Conservation (phyloP, 2,888 invertebrate species). For the Oscheius sp. region DNA sequence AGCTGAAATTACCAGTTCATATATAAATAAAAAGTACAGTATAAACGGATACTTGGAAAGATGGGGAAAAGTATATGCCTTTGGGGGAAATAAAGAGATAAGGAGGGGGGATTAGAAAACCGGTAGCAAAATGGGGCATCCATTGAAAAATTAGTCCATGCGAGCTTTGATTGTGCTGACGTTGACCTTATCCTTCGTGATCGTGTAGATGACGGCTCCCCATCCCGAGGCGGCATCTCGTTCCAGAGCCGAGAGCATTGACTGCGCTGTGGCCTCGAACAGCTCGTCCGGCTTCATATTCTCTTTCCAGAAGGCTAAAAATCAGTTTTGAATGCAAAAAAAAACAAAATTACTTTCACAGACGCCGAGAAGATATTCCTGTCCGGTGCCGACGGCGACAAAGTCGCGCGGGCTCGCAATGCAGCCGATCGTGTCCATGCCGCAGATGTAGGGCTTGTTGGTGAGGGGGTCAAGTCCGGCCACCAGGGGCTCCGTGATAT, state of each 20-base stretch:
- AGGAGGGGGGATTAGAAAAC: slow-evolving; percentile 2
- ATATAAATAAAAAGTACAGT: slow-evolving; percentile 25
- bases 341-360: slow-evolving; percentile 81
- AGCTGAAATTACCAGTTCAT: too few species aligned
- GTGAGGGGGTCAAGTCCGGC: slow-evolving; percentile 88
- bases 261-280: slow-evolving; percentile 94
- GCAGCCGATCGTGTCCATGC: slow-evolving; percentile 92
- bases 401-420: slow-evolving; percentile 83
- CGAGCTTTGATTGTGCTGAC: slow-evolving; percentile 69
- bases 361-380: slow-evolving; percentile 80
- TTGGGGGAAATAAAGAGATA: neutral
- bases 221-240: slow-evolving; percentile 97
- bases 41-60: slow-evolving; percentile 3
- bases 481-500: slow-evolving; percentile 95
- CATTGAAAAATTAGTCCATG: slow-evolving; percentile 62
- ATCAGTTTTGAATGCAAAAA: neutral
- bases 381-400: slow-evolving; percentile 95
- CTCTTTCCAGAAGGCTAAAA: slow-evolving; percentile 70
- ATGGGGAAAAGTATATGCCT: neutral
- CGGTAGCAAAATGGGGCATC: neutral
- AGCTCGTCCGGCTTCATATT: slow-evolving; percentile 84
- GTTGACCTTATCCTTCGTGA: slow-evolving; percentile 72
- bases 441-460: slow-evolving; percentile 80
- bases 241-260: slow-evolving; percentile 93
- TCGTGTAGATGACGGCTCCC: slow-evolving; percentile 89